phyloP scores from a whole-genome alignment of 2,113 vertebrate genomes.

The Neoarius graeffei region DNA sequence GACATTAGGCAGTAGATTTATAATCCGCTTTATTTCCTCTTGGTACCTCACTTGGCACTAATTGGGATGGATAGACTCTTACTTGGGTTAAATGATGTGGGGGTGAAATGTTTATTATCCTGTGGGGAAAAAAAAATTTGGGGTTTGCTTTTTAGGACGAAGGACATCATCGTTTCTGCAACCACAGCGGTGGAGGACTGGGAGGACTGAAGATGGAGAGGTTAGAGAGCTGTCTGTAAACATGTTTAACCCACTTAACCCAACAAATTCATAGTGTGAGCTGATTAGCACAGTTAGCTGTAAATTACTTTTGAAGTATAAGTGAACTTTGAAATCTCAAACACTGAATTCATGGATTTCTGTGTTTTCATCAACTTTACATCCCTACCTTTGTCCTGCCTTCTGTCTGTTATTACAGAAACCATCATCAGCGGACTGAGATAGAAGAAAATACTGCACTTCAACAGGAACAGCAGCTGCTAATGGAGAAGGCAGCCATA shows the following conservation, averaged over 20 bases:
- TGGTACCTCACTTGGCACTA: constrained; percentile 15
- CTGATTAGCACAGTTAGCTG: not conserved
- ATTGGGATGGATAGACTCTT: not conserved
- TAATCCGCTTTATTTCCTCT: constrained; percentile 3
- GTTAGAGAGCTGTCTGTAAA: constrained; percentile 1
- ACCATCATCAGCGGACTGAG: constrained; percentile 19
- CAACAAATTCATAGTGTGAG: not conserved
- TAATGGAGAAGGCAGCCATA: constrained; percentile 24
- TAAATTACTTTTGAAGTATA: not conserved
- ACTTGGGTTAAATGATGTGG: not conserved
- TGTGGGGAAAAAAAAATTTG: not conserved
- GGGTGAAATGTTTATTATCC: not conserved
- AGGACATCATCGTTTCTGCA: constrained; percentile 68
- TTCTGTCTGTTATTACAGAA: constrained; percentile 21
- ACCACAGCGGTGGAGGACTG: constrained; percentile 55
- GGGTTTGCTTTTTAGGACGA: constrained; percentile 63
- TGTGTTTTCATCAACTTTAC: not conserved
- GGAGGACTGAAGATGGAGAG: not conserved
- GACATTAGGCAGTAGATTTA: constrained; percentile 22
- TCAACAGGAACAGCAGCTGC: constrained; percentile 19
- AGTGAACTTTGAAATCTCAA: not conserved
- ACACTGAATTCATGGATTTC: not conserved
- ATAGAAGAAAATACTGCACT: not conserved
- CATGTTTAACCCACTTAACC: not conserved
- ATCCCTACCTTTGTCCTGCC: not conserved